Evolutionary conservation across 2,797 vertebrate species (phyloP), one percentile per base, ranked within the genome.

Genomic region (Pitangus sulphuratus): DNA sequence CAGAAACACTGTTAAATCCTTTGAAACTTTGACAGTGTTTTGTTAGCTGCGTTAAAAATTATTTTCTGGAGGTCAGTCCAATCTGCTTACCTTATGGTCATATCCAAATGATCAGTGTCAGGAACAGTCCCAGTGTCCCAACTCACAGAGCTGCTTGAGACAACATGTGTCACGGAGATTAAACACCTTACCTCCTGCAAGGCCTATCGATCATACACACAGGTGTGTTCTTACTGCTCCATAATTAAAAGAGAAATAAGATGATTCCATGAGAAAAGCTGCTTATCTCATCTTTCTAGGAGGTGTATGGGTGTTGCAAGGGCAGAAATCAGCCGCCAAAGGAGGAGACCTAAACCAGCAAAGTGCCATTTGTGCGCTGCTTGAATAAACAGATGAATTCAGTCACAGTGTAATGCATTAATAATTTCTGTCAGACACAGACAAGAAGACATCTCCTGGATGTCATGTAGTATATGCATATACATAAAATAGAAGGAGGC

Each of bases 11-110:
- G 81, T 78, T 82, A 74, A 94, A 65, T 74, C 62, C 61, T 94
- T 92, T 93, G 87, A 96, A 97, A 95, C 14, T 85, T 78, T 84
- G 77, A 84, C 70, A 70, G 42, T 69, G 84, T 97, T 97, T 96
- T 95, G 75, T 45, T 93, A 94, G 87, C 80, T 96, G 92, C 70
- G 83, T 81, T 94, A 91, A 89, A 93, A 97, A 87, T 51, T 56
- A 91, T 95, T 87, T 94, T 90, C 69, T 90, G 54, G 39, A 79
- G 79, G 80, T 82, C 28, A 69, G 33, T 56, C 51, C 76, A 94
- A 75, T n/a, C 66, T 76, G 19, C 66, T 83, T 80, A 76, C 42
- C 20, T 84, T 66, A 50, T 71, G 48, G 60, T 69, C 40, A 35
- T 37, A 84, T 35, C 12, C 25, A 45, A 95, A 91, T 65, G 40